Evolutionary conservation across 2,797 vertebrate species (phyloP), one percentile per base, ranked within the genome.

Genomic region (Scarus forsteni): DNA sequence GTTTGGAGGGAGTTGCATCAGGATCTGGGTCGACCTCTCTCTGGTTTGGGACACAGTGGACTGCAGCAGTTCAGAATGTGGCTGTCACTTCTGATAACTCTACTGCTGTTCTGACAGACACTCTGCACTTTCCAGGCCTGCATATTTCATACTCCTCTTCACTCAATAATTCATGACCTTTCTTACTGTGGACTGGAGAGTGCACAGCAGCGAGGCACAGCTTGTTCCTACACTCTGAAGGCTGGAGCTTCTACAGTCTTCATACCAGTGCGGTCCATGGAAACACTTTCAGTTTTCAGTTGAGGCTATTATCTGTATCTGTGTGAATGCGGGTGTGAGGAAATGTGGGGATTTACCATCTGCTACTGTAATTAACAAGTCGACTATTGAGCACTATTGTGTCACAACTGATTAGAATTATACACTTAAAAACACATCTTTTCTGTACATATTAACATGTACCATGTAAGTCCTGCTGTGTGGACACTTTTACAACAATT

Each of bases 141-240:
- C 83, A 80, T 82, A 67, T 77, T 73, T 80, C 1, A 88, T 79
- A n/a, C 18, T 40, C 65, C 11, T 51, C 27, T 34, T 18, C 10
- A 44, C 15, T 82, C 56, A 82, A 85, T 82, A 67, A 75, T 76
- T 86, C 0, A 82, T 67, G 14, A n/a, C 19, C 60, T 82, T 75
- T 43, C 52, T 70, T 75, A 38, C 40, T 58, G n/a, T 11, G 59
- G 63, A 55, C 11, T 6, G n/a, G 6, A 65, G 40, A 64, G 60
- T 59, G 59, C 35, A 66, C 18, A 42, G 45, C 42, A 55, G 38
- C n/a, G 34, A 34, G 64, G 16, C 42, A 64, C 61, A 50, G 15
- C 42, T 10, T 80, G 60, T 52, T 48, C 54, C 45, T 10, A 16
- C 38, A 15, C 10, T 61, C 10, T 16, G 12, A 57, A 14, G 16